Base-by-base conservation (phyloP, 2,888 invertebrate species). In the Sesia bembeciformis region DNA sequence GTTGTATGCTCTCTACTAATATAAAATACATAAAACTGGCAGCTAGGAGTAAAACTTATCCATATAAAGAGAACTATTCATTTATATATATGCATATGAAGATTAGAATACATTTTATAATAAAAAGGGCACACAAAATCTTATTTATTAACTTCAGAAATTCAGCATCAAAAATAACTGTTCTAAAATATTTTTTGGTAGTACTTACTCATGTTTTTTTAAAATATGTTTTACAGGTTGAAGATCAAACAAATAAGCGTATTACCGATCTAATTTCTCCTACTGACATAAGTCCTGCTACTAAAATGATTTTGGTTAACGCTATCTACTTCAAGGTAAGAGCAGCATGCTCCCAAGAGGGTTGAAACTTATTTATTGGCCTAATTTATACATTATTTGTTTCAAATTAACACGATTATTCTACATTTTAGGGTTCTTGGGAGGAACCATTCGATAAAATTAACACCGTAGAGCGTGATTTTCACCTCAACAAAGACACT, bases 311-410 rank as follows among this genome's bases (percentile, higher is more conserved):
- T 2, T 90, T 97, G 4, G 92, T 95, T 1, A 97, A 96, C 75
- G 96, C 96, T 0, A 92, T 97, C 50, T 96, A 96, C 73, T 97
- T 97, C 81, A 96, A 96, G 87, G 92, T 91, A 46, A 46, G 23
- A 4, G 5, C 8, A 8, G 8, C 5, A 46, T 4, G n/a, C 4
- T 8, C 3, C 23, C n/a, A 8, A 8, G n/a, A 4, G 5, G 3
- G 23, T 5, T 46, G 23, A 46, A 8, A 7, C 23, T 4, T 6
- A 46, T 8, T 46, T 46, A 46, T 46, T 8, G 23, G 3, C n/a
- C 7, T 3, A n/a, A 8, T 46, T 46, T 8, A 7, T 46, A 6
- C 23, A n/a, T 6, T 46, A 4, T 46, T 5, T 23, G 3, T 8
- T 46, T 46, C 23, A 23, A 23, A 23, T 23, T 23, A 23, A 23